A percentile compares a stretch with the other conserved stretches of the same genome.
Conservation (phyloP, 2,797 vertebrate species). For the Melanotaenia maccullochi region DNA sequence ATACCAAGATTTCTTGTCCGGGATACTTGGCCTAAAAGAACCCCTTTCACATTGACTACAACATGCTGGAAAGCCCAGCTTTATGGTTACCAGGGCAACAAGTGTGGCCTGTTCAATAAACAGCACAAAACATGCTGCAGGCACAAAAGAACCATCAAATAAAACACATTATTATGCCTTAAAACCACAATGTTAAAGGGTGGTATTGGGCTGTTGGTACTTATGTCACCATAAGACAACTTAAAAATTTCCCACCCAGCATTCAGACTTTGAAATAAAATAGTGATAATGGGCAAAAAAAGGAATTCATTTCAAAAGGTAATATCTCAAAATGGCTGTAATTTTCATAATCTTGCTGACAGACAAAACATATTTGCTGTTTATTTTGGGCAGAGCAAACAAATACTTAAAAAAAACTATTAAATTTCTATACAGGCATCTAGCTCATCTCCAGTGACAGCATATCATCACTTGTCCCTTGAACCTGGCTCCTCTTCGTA, state of each 20-base stretch:
- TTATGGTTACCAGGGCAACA: not conserved
- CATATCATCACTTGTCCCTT: not conserved
- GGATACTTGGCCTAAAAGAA: not conserved
- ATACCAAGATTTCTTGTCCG: not conserved
- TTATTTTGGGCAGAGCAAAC: not conserved
- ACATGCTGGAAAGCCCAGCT: not conserved
- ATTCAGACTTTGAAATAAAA: not conserved
- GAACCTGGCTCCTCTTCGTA: conserved; percentile 22
- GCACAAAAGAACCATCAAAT: not conserved
- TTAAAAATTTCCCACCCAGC: not conserved
- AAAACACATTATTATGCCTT: not conserved
- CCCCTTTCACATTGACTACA: not conserved
- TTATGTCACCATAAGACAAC: not conserved
- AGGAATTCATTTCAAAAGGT: not conserved
- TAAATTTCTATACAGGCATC: not conserved
- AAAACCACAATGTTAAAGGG: not conserved
- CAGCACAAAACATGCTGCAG: not conserved
- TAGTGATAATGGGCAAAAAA: not conserved
- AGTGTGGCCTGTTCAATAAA: not conserved
- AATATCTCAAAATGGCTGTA: not conserved
- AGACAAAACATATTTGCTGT: not conserved
- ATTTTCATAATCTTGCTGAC: not conserved
- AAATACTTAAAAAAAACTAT: not conserved
- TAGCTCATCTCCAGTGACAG: not conserved
- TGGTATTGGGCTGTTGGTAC: not conserved